phyloP scores from a whole-genome alignment of 1,140 invertebrate genomes.

The Eulimnadia texana region DNA sequence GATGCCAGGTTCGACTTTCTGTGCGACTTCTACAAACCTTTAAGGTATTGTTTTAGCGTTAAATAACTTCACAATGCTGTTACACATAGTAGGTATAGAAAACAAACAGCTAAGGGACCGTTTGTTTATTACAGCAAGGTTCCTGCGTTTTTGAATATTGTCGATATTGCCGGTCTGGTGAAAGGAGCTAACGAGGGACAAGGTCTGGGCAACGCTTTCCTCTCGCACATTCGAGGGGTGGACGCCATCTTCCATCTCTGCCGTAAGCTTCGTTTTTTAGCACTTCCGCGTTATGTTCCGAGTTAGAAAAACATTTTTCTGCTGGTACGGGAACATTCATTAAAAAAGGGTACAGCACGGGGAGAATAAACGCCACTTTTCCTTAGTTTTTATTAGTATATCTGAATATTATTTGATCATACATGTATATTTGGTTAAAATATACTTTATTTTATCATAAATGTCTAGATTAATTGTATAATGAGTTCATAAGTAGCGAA shows the following conservation, averaged over 20 bases:
- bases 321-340: too few relatives aligned
- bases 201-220: slow-evolving; percentile 94
- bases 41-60: slow-evolving; percentile 47
- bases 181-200: slow-evolving; percentile 96
- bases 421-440: too few relatives aligned
- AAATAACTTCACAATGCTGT: neutral
- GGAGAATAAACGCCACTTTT: too few relatives aligned
- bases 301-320: too few relatives aligned
- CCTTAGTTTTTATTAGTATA: too few relatives aligned
- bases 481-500: neutral
- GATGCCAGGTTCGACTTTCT: slow-evolving; percentile 88
- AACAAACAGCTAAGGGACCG: too few relatives aligned
- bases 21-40: slow-evolving; percentile 85
- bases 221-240: slow-evolving; percentile 96
- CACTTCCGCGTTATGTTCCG: too few relatives aligned
- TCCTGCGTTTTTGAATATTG: slow-evolving; percentile 83
- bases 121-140: slow-evolving; percentile 81
- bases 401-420: too few relatives aligned
- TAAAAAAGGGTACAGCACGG: too few relatives aligned
- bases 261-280: slow-evolving; percentile 75
- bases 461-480: too few relatives aligned
- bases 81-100: neutral
- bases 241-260: slow-evolving; percentile 98
- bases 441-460: too few relatives aligned
- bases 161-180: slow-evolving; percentile 96